Base-by-base conservation (phyloP, 2,888 invertebrate species). In the Agrotis clavis region DNA sequence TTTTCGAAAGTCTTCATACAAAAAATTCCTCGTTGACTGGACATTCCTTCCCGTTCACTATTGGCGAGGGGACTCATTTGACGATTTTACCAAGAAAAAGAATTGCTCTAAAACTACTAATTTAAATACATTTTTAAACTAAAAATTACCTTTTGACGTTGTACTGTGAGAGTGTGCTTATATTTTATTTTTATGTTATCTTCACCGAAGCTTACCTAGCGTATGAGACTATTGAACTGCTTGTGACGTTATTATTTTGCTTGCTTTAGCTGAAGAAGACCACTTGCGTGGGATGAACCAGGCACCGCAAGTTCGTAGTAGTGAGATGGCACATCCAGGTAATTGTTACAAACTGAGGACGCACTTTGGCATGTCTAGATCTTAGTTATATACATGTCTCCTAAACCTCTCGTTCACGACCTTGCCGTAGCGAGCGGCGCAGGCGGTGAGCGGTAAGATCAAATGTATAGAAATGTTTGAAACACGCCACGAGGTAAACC, bases 241-340 rank as follows among this genome's bases (percentile, higher is more conserved):
- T 88, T 90, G 65, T 89, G 87, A 90, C 82, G 19, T 80, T 83
- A 78, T 86, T 83, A 74, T 87, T 88, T 90, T 86, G 83, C 91
- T 91, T 91, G 91, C 93, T 93, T 83, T 93, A 97, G 98, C 98
- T 81, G 98, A 98, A 93, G 98, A 98, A 94, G 98, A 98, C 92
- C 98, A 94, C 84, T 89, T 91, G 78, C 93, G 95, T 83, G 93
- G 90, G 25, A 87, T 88, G 78, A 87, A 86, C 71, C 94, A 91
- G 74, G 86, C 94, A 64, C 90, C 93, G 82, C 93, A 86, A 57
- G 86, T 86, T 70, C 91, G 87, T 85, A 89, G 87, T 88, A 90
- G 86, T 77, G 91, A 90, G 71, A 82, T 87, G 77, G 84, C 90
- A 85, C 92, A 89, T 80, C 60, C 93, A 94, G 95, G 95, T 95